Evolutionary conservation across 2,113 vertebrate species (phyloP).

Genomic region (Mesembrinibis cayennensis): DNA sequence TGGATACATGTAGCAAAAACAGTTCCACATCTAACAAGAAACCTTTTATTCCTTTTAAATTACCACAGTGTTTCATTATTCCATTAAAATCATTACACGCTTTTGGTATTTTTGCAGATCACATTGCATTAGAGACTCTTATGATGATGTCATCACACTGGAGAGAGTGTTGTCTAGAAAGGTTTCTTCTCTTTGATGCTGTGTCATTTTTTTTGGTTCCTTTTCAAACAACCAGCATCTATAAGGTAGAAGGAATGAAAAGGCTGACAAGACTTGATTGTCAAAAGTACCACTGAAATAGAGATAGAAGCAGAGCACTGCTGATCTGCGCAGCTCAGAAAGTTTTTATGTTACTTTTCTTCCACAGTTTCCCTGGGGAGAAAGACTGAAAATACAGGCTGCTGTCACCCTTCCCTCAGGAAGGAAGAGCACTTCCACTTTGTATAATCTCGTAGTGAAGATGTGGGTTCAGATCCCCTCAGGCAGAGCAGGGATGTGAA

Average conservation of each 20-base stretch:
- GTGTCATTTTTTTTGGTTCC: background rate
- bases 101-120: background rate
- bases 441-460: background rate
- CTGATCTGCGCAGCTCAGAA: background rate
- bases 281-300: background rate
- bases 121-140: background rate
- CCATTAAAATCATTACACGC: slow-evolving; percentile 8
- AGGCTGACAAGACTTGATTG: background rate
- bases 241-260: background rate
- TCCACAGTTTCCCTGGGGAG: background rate
- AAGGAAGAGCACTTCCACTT: slow-evolving; percentile 15
- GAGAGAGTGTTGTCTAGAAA: background rate
- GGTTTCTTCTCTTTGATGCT: background rate
- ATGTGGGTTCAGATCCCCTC: background rate
- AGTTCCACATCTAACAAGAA: background rate
- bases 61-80: background rate
- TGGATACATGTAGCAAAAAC: background rate
- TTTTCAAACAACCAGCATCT: background rate
- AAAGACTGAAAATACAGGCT: background rate
- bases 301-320: background rate
- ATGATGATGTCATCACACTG: background rate
- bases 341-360: background rate
- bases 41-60: background rate
- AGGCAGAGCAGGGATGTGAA: background rate
- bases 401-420: background rate